Base-by-base conservation (phyloP, 2,888 invertebrate genomes). In the Eudasyphora cyanicolor region DNA sequence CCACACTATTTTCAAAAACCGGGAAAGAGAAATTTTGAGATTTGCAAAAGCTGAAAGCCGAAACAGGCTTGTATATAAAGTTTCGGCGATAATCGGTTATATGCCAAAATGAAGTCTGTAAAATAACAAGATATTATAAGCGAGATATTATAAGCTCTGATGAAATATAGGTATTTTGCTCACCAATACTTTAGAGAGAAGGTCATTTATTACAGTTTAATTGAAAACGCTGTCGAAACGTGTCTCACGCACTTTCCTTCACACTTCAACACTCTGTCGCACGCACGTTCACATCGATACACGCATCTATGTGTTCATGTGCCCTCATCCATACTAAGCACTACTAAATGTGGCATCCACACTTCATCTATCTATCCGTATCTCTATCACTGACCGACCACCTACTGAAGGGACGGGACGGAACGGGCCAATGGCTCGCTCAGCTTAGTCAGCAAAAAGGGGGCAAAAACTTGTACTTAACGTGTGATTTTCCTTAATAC, bases 391-490 rank as follows among this genome's bases (percentile, higher is more conserved):
- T 12, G 5, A 57, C 12, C 57, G 14, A 14, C 27, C 24, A 14
- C 24, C 27, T 38, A 8, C 38, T 10, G n/a, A n/a, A n/a, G n/a
- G n/a, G n/a, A n/a, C n/a, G n/a, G n/a, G n/a, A n/a, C n/a, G n/a
- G n/a, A n/a, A 24, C 17, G 21, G 19, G 24, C 17, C 54, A 54
- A 7, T 10, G 54, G 7, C 54, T 54, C 54, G 24, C n/a, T n/a
- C 54, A 54, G 82, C 82, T 76, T 67, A 76, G 79, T 79, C 80
- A 83, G 83, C 83, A 69, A 64, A 80, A 80, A 29, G 12, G 21
- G 32, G 64, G 19, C 35, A 29, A 60, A 42, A 21, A 73, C 69
- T 74, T 51, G 5, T 76, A 77, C 42, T 74, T 74, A 75, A 83
- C 76, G 60, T 77, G 75, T 67, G 80, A 80, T 75, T 75, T 84